phyloP scores from a whole-genome alignment of 2,888 invertebrate species.

The Ephialtes manifestator region DNA sequence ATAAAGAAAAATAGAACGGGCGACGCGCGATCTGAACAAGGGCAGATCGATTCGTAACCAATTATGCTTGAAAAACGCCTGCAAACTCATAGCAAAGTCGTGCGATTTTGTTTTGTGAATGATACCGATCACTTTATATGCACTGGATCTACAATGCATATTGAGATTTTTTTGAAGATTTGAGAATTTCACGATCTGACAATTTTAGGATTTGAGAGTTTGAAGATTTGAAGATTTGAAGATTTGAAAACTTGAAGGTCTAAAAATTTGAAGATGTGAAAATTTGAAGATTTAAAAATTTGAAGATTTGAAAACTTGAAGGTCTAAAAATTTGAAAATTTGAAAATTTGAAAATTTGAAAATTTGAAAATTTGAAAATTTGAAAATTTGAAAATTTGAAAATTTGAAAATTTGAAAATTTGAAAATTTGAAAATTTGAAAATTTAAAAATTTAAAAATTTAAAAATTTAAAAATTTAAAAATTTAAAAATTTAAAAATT shows the following conservation, averaged over 20 bases:
- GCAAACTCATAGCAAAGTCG: background rate
- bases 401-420: too few relatives aligned
- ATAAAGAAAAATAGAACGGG: background rate
- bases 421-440: too few relatives aligned
- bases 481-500: background rate
- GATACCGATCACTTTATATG: background rate
- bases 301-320: too few relatives aligned
- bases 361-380: too few relatives aligned
- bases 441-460: background rate
- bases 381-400: too few relatives aligned
- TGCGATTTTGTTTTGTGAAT: background rate
- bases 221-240: too few relatives aligned
- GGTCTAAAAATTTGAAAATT: too few relatives aligned
- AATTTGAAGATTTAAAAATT: too few relatives aligned
- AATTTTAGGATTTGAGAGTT: background rate
- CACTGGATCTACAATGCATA: background rate
- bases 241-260: too few relatives aligned
- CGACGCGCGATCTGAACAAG: background rate
- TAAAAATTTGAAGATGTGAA: too few relatives aligned
- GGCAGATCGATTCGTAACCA: constrained; percentile 2
- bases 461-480: background rate
- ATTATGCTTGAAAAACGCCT: background rate
- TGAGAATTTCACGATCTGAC: background rate
- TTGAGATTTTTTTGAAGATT: too few relatives aligned
- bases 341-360: too few relatives aligned